A percentile compares a stretch with the other conserved stretches of the same genome.
phyloP scores from a whole-genome alignment of 2,797 vertebrate species.

The Dallia pectoralis region DNA sequence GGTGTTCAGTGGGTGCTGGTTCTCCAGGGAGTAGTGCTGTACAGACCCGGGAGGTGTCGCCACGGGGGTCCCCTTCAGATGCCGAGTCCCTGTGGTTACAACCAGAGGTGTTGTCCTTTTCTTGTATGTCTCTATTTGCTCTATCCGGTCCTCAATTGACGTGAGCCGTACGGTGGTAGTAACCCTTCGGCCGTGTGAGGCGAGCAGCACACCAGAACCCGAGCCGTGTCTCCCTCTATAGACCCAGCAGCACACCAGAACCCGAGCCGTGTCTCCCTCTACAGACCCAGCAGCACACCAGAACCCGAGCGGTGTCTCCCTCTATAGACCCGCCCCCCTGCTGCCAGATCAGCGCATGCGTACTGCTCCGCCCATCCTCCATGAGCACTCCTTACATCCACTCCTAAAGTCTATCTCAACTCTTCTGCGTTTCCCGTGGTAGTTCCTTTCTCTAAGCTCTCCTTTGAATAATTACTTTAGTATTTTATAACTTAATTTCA shows the following conservation, averaged over 20 bases:
- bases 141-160: constrained; percentile 55
- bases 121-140: constrained; percentile 23
- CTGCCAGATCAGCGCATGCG: constrained; percentile 82
- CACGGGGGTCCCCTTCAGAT: constrained; percentile 64
- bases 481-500: too few relatives aligned
- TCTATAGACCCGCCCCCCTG: constrained; percentile 71
- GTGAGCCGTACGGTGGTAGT: constrained; percentile 64
- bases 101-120: constrained; percentile 35
- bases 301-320: constrained; percentile 73
- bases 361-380: constrained; percentile 75
- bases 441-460: background rate
- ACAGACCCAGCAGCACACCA: constrained; percentile 60
- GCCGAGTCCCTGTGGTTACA: constrained; percentile 31
- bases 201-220: constrained; percentile 66
- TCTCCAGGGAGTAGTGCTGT: constrained; percentile 46
- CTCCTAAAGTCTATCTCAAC: background rate
- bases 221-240: constrained; percentile 66
- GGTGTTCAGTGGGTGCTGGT: too few relatives aligned
- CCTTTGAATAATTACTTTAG: background rate
- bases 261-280: constrained; percentile 69
- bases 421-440: background rate
- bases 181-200: constrained; percentile 68
- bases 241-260: constrained; percentile 67
- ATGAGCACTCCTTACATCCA: constrained; percentile 62
- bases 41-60: constrained; percentile 63